phyloP scores from a whole-genome alignment of 2,113 vertebrate species.

The Struthidea cinerea region DNA sequence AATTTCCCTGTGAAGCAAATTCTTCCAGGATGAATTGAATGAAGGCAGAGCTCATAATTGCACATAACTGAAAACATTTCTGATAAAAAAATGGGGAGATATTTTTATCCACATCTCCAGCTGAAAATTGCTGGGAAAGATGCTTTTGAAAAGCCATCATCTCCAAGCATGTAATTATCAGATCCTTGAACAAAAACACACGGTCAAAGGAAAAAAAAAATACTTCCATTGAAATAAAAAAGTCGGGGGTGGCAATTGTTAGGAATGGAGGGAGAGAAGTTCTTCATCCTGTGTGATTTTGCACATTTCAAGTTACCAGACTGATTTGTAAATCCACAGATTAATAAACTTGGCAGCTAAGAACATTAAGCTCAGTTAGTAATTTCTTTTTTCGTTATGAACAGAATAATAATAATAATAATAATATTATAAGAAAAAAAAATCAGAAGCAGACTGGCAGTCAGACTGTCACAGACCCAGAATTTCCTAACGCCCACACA shows the following conservation, averaged over 20 bases:
- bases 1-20: constrained; percentile 64
- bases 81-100: constrained; percentile 67
- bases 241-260: neutral
- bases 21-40: constrained; percentile 68
- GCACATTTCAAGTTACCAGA: constrained; percentile 7
- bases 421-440: neutral
- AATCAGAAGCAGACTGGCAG: neutral
- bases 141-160: constrained; percentile 75
- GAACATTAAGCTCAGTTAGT: neutral
- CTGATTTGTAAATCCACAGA: constrained; percentile 5
- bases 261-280: constrained; percentile 3
- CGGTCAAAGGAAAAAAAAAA: neutral
- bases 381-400: neutral
- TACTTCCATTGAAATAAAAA: constrained; percentile 31
- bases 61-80: constrained; percentile 63
- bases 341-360: constrained; percentile 10
- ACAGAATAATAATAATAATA: neutral
- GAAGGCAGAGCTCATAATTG: constrained; percentile 72
- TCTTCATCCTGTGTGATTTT: neutral
- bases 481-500: neutral
- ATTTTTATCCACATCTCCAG: constrained; percentile 76
- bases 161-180: constrained; percentile 74
- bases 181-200: constrained; percentile 69
- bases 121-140: constrained; percentile 75
- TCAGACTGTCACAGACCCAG: neutral